Evolutionary conservation across 2,888 invertebrate genomes (phyloP).

Genomic region (Argyresthia goedartella): DNA sequence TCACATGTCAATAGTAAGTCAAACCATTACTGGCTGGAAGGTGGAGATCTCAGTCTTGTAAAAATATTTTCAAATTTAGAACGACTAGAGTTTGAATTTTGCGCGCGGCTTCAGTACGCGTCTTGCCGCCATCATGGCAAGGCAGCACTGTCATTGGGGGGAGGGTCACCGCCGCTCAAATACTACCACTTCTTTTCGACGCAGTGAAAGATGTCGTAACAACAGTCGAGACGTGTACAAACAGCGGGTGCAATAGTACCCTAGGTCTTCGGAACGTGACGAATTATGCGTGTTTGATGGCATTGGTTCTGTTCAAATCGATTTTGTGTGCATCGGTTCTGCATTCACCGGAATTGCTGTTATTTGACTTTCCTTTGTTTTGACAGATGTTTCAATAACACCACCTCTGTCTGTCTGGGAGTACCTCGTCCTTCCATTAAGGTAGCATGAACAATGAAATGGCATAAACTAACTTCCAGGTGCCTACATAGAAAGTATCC

Average conservation of each 20-base stretch:
- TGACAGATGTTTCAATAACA: neutral
- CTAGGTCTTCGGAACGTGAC: neutral
- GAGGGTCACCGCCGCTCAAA: slow-evolving; percentile 31
- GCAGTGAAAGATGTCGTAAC: neutral
- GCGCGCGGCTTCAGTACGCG: slow-evolving; percentile 34
- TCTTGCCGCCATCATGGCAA: slow-evolving; percentile 44
- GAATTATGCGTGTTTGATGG: neutral
- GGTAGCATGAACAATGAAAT: no score
- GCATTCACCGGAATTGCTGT: neutral
- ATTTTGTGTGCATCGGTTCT: neutral
- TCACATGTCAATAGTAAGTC: slow-evolving; percentile 19
- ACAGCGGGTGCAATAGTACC: neutral
- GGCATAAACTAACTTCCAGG: no score
- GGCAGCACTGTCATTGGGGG: slow-evolving; percentile 42
- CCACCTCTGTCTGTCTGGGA: neutral
- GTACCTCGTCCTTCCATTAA: no score
- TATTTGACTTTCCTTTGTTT: neutral
- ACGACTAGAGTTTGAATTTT: slow-evolving; percentile 22
- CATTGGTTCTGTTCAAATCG: neutral
- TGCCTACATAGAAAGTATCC: no score
- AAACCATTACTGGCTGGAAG: slow-evolving; percentile 1
- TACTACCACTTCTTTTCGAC: slow-evolving; percentile 48
- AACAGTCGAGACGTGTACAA: neutral
- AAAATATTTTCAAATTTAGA: neutral
- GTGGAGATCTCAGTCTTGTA: slow-evolving; percentile 4